A percentile compares a stretch with the other conserved stretches of the same genome.
Evolutionary conservation across 2,888 invertebrate species (phyloP).

Genomic region (Volucella zonaria): DNA sequence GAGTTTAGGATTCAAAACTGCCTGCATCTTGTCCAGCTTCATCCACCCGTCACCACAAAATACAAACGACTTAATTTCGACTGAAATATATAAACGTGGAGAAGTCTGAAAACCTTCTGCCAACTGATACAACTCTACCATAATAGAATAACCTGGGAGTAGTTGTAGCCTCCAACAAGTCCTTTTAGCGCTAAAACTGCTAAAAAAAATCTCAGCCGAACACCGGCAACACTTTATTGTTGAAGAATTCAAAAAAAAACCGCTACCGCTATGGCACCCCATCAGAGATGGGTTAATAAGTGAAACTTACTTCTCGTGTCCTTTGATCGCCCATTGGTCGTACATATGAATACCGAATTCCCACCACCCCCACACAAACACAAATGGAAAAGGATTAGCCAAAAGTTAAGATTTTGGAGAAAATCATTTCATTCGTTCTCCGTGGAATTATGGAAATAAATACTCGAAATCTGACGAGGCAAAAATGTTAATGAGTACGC

Average conservation of each 20-base stretch:
- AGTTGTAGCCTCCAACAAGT: no score
- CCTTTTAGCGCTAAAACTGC: no score
- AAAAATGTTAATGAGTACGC: slow-evolving; percentile 34
- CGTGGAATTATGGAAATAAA: slow-evolving; percentile 16
- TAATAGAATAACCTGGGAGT: no score
- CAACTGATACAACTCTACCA: no score
- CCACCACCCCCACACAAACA: neutral
- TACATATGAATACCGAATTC: slow-evolving; percentile 8
- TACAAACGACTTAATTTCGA: no score
- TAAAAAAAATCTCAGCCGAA: no score
- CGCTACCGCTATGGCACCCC: neutral
- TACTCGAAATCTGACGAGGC: slow-evolving; percentile 22
- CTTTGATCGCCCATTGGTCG: slow-evolving; percentile 14
- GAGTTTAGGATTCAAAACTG: no score
- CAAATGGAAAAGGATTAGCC: slow-evolving; percentile 11
- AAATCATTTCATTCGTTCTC: slow-evolving; percentile 44
- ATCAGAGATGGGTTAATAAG: slow-evolving; percentile 52
- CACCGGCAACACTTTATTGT: no score
- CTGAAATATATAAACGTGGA: no score
- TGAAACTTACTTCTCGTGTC: slow-evolving; percentile 41
- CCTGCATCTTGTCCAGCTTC: no score
- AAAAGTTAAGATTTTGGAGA: slow-evolving; percentile 2
- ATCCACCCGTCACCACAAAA: no score
- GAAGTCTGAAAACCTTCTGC: no score
- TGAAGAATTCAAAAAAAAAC: slow-evolving; percentile 39